Conservation (phyloP, 2,888 invertebrate species). For the Agrotis exclamationis region DNA sequence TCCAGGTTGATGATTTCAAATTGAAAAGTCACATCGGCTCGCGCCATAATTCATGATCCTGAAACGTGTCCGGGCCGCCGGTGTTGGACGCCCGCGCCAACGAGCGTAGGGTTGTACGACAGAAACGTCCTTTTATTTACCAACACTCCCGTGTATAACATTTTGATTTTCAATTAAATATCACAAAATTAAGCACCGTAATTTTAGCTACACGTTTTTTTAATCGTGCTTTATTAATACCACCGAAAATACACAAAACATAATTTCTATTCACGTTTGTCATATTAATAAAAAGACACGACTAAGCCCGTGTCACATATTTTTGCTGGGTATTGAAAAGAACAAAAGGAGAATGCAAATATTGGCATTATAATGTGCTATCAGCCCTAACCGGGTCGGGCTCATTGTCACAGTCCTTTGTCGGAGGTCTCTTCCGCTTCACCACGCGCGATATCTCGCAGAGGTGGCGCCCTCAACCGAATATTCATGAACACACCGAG, state of each 20-base stretch:
- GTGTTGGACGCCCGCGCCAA: constrained; percentile 81
- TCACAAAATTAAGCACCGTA: constrained; percentile 34
- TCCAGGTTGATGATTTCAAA: constrained; percentile 92
- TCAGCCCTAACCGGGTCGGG: constrained; percentile 76
- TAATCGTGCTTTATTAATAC: constrained; percentile 48
- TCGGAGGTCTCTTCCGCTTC: constrained; percentile 88
- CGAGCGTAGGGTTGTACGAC: constrained; percentile 79
- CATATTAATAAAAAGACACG: constrained; percentile 62
- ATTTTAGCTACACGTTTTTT: constrained; percentile 53
- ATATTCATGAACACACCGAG: constrained; percentile 79
- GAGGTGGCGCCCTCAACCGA: constrained; percentile 78
- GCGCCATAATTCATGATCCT: constrained; percentile 91
- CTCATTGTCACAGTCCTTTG: constrained; percentile 89
- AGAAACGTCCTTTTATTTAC: constrained; percentile 72
- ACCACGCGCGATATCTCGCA: constrained; percentile 84
- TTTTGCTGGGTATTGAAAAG: constrained; percentile 56
- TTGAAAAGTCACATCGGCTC: constrained; percentile 92
- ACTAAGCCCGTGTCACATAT: constrained; percentile 66
- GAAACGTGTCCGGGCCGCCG: constrained; percentile 90
- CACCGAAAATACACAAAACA: constrained; percentile 38
- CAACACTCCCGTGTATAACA: constrained; percentile 52
- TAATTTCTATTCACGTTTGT: constrained; percentile 40
- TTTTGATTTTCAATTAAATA: constrained; percentile 58
- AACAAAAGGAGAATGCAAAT: constrained; percentile 69
- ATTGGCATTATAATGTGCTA: constrained; percentile 66